Percentiles rank a stretch among this genome's conserved stretches.
Evolutionary conservation across 1,140 invertebrate species (phyloP).

Genomic region (Oscheius sp.): DNA sequence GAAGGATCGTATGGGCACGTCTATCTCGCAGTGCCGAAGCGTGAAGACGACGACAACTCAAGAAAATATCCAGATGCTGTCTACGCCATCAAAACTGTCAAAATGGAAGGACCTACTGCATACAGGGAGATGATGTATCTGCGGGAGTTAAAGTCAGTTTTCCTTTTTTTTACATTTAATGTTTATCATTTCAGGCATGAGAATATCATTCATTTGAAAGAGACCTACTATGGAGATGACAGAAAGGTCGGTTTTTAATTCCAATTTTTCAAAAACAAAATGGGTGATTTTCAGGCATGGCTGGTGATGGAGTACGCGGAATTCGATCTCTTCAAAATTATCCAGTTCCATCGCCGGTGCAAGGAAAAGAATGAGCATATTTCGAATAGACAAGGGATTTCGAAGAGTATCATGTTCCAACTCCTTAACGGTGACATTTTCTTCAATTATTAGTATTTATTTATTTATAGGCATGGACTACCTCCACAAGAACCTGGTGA

Average conservation of each 20-base stretch:
- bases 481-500: conserved; percentile 97
- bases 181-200: conserved; percentile 49
- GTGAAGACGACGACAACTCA: too few relatives aligned
- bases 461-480: conserved; percentile 80
- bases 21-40: conserved; percentile 86
- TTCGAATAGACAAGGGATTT: conserved; percentile 93
- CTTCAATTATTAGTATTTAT: not conserved
- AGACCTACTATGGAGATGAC: conserved; percentile 84
- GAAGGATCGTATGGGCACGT: conserved; percentile 98
- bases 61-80: conserved; percentile 54
- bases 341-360: conserved; percentile 95
- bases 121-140: conserved; percentile 97
- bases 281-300: not conserved
- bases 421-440: conserved; percentile 76
- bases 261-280: too few relatives aligned
- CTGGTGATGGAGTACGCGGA: conserved; percentile 94
- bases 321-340: conserved; percentile 99
- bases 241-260: conserved; percentile 70
- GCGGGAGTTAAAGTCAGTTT: conserved; percentile 85
- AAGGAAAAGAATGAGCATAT: conserved; percentile 92
- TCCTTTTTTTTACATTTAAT: not conserved
- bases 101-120: conserved; percentile 94
- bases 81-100: conserved; percentile 97
- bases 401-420: conserved; percentile 95
- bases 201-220: conserved; percentile 70